Evolutionary conservation across 2,888 invertebrate genomes (phyloP).

Genomic region (Rhamnusium bicolor): DNA sequence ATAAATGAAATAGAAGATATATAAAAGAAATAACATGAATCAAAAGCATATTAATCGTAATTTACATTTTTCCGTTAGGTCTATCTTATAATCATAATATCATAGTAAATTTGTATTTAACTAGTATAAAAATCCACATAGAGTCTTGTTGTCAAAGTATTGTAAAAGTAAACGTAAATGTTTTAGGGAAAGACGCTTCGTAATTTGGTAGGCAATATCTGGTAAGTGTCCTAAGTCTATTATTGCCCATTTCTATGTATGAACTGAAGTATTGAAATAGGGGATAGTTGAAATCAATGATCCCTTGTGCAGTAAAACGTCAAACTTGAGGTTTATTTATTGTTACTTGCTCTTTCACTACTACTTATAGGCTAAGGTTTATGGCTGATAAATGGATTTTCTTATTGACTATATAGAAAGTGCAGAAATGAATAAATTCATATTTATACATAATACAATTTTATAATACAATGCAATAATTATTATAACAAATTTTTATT

Average conservation of each 20-base stretch:
- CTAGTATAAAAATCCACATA: no score
- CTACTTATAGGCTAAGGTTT: slow-evolving; percentile 26
- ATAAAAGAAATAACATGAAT: no score
- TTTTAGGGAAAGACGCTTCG: slow-evolving; percentile 28
- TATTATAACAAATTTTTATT: no score
- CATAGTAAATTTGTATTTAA: not conserved
- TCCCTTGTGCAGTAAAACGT: slow-evolving; percentile 50
- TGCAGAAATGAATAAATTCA: no score
- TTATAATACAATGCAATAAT: no score
- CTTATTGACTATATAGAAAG: slow-evolving; percentile 6
- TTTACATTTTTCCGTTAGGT: not conserved
- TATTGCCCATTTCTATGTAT: slow-evolving; percentile 53
- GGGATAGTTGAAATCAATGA: slow-evolving; percentile 50
- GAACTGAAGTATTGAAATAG: slow-evolving; percentile 40
- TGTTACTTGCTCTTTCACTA: slow-evolving; percentile 26
- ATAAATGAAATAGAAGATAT: not conserved
- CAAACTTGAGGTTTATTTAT: slow-evolving; percentile 47
- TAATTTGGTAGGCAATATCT: slow-evolving; percentile 46
- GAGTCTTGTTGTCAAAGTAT: not conserved
- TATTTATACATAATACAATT: no score
- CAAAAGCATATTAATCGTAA: not conserved
- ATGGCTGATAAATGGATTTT: slow-evolving; percentile 30
- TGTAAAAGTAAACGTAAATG: not conserved
- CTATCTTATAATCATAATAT: not conserved
- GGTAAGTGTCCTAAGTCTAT: slow-evolving; percentile 40